Conservation (phyloP, 1,140 invertebrate species). For the Pteromalus puparum region DNA sequence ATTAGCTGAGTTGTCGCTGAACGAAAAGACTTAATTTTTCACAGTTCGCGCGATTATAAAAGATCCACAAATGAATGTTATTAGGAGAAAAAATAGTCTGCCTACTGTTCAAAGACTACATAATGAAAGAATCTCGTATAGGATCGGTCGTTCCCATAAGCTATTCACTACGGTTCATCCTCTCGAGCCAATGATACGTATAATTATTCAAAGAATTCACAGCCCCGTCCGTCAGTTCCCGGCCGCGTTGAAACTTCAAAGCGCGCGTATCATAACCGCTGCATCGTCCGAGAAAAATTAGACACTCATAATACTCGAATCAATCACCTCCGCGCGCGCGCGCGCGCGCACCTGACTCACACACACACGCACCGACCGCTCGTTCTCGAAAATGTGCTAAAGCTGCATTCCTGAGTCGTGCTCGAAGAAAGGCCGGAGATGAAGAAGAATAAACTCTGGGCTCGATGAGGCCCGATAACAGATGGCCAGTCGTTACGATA, state of each 20-base stretch:
- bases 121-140: too few species aligned
- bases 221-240: conserved; percentile 26
- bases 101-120: background rate
- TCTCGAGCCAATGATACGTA: conserved; percentile 7
- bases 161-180: background rate
- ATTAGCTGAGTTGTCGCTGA: background rate
- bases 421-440: conserved; percentile 1
- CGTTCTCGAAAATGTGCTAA: conserved; percentile 15
- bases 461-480: conserved; percentile 60
- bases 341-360: background rate
- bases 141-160: too few species aligned
- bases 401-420: conserved; percentile 11
- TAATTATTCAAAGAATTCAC: conserved; percentile 33
- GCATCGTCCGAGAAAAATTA: conserved; percentile 32
- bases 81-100: background rate
- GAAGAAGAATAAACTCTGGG: background rate
- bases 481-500: conserved; percentile 61
- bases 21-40: background rate
- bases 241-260: background rate
- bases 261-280: conserved; percentile 37
- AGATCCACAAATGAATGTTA: too few species aligned
- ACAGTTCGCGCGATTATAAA: background rate
- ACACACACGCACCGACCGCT: background rate
- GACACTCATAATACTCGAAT: conserved; percentile 47
- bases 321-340: conserved; percentile 19